Evolutionary conservation across 2,888 invertebrate species (phyloP).

Genomic region (Ophion ellenae): DNA sequence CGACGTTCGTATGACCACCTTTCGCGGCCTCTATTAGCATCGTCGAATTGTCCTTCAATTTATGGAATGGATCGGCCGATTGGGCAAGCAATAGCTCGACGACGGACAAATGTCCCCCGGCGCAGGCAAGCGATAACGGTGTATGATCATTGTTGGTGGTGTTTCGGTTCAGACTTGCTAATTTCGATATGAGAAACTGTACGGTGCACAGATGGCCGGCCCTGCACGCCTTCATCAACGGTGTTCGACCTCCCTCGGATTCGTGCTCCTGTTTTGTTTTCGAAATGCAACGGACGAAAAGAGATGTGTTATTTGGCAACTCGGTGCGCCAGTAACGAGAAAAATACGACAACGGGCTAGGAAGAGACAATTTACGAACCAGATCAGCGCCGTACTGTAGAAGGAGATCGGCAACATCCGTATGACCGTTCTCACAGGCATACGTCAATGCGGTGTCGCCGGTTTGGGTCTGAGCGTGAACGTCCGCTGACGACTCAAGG

Average conservation of each 20-base stretch:
- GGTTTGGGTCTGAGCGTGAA: conserved; percentile 97
- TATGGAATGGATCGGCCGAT: conserved; percentile 97
- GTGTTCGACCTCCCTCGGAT: conserved; percentile 98
- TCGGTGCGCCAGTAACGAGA: too few species aligned
- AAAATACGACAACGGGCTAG: too few species aligned
- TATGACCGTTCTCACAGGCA: conserved; percentile 99
- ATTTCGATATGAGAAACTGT: conserved; percentile 96
- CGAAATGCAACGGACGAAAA: background rate
- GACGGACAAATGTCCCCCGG: conserved; percentile 96
- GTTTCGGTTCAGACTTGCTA: conserved; percentile 93
- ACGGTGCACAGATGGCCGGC: conserved; percentile 98
- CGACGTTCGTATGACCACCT: conserved; percentile 98
- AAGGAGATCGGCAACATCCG: conserved; percentile 97
- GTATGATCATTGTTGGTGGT: conserved; percentile 98
- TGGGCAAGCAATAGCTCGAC: conserved; percentile 96
- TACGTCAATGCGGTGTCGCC: conserved; percentile 98
- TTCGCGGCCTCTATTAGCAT: conserved; percentile 99
- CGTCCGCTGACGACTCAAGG: conserved; percentile 93
- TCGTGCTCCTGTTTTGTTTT: conserved; percentile 90
- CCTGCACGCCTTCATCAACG: conserved; percentile 99
- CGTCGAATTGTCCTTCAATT: conserved; percentile 98
- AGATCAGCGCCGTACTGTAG: conserved; percentile 95
- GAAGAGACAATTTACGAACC: conserved; percentile 82
- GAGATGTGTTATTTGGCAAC: background rate
- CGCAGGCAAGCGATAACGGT: conserved; percentile 97